Conservation (phyloP, 2,113 vertebrate species). For the Cyphomyrus plagiostoma region DNA sequence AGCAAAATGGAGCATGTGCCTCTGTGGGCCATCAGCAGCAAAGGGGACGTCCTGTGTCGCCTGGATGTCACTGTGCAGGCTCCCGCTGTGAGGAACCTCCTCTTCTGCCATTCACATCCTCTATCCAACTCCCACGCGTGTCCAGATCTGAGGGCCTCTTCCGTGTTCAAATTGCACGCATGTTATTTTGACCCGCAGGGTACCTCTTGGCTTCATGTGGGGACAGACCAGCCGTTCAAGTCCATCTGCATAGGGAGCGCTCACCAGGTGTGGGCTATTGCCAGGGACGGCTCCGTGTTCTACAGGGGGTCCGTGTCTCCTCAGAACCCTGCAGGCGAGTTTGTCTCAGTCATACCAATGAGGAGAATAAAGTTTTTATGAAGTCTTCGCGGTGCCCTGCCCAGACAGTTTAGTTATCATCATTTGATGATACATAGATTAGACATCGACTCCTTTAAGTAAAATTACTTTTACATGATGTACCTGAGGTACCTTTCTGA, state of each 20-base stretch:
- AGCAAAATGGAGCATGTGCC: slow-evolving; percentile 59
- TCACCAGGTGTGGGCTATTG: slow-evolving; percentile 88
- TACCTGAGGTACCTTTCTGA: background rate
- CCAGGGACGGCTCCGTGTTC: slow-evolving; percentile 86
- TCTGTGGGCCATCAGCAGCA: slow-evolving; percentile 91
- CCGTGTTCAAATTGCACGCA: background rate
- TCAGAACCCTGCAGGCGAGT: slow-evolving; percentile 77
- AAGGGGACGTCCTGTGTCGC: slow-evolving; percentile 91
- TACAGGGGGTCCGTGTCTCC: slow-evolving; percentile 82
- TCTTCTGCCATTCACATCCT: background rate
- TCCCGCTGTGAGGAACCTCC: slow-evolving; percentile 71
- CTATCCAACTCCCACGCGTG: background rate
- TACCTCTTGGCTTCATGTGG: slow-evolving; percentile 89
- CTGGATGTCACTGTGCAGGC: slow-evolving; percentile 76
- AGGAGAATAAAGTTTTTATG: background rate
- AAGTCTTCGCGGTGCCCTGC: background rate
- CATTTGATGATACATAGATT: background rate
- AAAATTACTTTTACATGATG: background rate
- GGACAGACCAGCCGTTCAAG: slow-evolving; percentile 89
- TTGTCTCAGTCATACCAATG: background rate
- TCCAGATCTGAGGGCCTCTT: background rate
- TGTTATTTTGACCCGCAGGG: slow-evolving; percentile 58
- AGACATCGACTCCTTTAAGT: background rate
- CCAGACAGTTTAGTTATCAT: background rate
- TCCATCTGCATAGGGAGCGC: slow-evolving; percentile 81